A percentile compares a stretch with the other conserved stretches of the same genome.
phyloP scores from a whole-genome alignment of 2,888 invertebrate genomes.

The Drosophila subsilvestris region DNA sequence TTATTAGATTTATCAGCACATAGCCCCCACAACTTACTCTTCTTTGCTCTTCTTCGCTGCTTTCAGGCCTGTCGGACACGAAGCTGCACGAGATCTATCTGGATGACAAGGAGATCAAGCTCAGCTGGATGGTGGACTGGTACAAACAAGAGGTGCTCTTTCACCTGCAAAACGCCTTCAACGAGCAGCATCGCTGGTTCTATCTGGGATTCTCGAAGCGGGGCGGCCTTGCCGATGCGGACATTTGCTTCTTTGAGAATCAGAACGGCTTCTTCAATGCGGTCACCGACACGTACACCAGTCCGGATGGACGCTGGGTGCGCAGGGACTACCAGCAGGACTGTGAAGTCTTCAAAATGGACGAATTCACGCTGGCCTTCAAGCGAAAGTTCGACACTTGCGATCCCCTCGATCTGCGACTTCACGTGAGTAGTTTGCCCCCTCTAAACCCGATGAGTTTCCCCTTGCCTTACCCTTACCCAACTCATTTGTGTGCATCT shows the following conservation, averaged over 20 bases:
- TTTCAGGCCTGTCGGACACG: constrained; percentile 82
- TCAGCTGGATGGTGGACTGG: constrained; percentile 85
- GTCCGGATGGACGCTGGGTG: constrained; percentile 87
- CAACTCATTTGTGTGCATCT: no score
- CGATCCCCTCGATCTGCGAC: constrained; percentile 87
- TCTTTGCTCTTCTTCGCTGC: no score
- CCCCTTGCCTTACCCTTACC: neutral
- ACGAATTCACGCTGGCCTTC: constrained; percentile 89
- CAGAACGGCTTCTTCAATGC: constrained; percentile 84
- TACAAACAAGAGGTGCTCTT: constrained; percentile 84
- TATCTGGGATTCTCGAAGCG: constrained; percentile 94
- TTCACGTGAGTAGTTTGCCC: constrained; percentile 80
- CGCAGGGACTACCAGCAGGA: constrained; percentile 89
- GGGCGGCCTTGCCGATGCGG: constrained; percentile 89
- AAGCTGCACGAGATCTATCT: constrained; percentile 83
- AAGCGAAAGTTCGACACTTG: constrained; percentile 93
- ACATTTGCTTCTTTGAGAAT: constrained; percentile 92
- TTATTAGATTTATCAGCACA: no score
- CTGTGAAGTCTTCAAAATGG: constrained; percentile 86
- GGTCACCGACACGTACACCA: constrained; percentile 90
- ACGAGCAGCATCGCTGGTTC: constrained; percentile 88
- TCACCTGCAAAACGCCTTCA: constrained; percentile 84
- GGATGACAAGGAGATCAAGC: constrained; percentile 83
- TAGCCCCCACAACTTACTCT: no score
- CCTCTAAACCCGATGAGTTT: no score